phyloP scores from a whole-genome alignment of 2,888 invertebrate species.

The Formica aserva region DNA sequence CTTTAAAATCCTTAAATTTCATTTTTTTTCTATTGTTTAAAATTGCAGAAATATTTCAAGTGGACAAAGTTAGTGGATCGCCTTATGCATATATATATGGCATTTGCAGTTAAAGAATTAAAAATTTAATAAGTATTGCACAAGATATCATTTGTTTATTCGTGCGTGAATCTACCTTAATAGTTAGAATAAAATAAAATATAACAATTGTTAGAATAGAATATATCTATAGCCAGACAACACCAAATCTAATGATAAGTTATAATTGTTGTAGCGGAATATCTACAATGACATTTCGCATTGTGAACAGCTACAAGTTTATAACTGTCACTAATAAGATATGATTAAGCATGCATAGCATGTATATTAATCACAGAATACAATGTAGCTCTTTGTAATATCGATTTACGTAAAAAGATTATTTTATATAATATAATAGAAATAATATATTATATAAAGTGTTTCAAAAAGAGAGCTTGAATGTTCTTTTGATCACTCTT shows the following conservation, averaged over 20 bases:
- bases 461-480: neutral
- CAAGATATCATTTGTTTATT: neutral
- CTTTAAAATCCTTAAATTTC: no score
- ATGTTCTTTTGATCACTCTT: neutral
- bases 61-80: no score
- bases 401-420: neutral
- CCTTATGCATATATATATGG: no score
- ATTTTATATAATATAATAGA: conserved; percentile 12
- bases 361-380: neutral
- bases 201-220: neutral
- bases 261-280: neutral
- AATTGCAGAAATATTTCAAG: no score
- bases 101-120: no score
- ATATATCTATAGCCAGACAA: neutral
- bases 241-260: neutral
- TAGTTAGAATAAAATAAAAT: no score
- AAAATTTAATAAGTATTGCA: no score
- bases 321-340: neutral
- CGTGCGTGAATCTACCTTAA: neutral
- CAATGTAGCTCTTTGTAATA: neutral
- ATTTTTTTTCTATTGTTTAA: no score
- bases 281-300: neutral
- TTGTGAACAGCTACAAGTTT: neutral
- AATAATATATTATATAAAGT: neutral
- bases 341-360: neutral